These are phyloP conservation scores for Thyatira batis DNA, from an alignment of 2,888 invertebrate species.

Conservation along the genomic window DNA sequence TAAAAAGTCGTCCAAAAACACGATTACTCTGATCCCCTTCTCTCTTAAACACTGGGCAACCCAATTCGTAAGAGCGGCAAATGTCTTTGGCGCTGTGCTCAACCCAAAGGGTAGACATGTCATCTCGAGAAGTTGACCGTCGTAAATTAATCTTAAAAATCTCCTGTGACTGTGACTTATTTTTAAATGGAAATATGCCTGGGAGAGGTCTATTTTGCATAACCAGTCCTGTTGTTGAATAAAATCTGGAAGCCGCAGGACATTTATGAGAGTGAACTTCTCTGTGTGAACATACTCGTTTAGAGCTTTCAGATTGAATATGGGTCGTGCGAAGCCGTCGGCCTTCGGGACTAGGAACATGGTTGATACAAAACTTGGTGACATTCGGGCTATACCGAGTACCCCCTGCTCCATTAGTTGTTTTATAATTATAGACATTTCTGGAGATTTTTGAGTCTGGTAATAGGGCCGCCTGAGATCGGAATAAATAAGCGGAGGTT, in stretches of 20 bases:
- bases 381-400: constrained; percentile 6
- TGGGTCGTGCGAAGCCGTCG: constrained; percentile 23
- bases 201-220: constrained; percentile 26
- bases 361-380: constrained; percentile 28
- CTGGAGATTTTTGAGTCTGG: constrained; percentile 5
- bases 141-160: constrained; percentile 25
- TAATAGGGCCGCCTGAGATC: neutral
- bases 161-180: constrained; percentile 19
- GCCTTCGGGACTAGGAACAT: constrained; percentile 29
- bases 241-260: constrained; percentile 24
- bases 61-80: constrained; percentile 21
- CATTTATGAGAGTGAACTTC: constrained; percentile 26
- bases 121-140: constrained; percentile 20
- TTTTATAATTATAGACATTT: constrained; percentile 15
- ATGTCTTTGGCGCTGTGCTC: constrained; percentile 29
- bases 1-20: constrained; percentile 24
- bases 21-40: constrained; percentile 12
- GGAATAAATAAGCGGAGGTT: constrained; percentile 17
- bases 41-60: constrained; percentile 15
- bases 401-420: constrained; percentile 18
- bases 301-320: constrained; percentile 27
- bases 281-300: constrained; percentile 23
- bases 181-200: no score
- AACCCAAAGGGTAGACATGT: constrained; percentile 35
- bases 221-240: constrained; percentile 28